Conservation (phyloP, 1,140 invertebrate genomes). For the Eueides isabella region DNA sequence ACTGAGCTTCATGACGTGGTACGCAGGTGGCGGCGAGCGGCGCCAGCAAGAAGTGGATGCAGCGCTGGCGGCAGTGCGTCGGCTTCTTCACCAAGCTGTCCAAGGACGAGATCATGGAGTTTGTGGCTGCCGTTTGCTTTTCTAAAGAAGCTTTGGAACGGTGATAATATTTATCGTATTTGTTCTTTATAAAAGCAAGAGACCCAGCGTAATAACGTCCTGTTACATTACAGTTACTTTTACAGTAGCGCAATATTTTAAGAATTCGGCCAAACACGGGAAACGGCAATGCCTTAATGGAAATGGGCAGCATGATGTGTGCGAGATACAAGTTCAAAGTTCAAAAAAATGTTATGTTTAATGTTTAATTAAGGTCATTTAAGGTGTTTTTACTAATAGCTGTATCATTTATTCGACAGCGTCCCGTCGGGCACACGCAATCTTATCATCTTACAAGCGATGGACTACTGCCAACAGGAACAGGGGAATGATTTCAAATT, state of each 20-base stretch:
- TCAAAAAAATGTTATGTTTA: neutral
- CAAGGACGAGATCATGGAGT: slow-evolving; percentile 63
- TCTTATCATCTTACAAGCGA: slow-evolving; percentile 71
- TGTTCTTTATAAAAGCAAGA: too few species aligned
- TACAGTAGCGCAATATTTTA: too few species aligned
- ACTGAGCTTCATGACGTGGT: neutral
- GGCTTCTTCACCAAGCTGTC: slow-evolving; percentile 75
- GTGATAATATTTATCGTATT: slow-evolving; percentile 36
- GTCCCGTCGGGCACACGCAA: slow-evolving; percentile 62
- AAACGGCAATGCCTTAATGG: too few species aligned
- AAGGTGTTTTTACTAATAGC: too few species aligned
- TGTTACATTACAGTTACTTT: too few species aligned
- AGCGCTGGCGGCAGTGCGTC: slow-evolving; percentile 72
- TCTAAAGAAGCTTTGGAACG: slow-evolving; percentile 52
- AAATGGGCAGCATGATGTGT: too few species aligned
- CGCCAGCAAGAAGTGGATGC: slow-evolving; percentile 74
- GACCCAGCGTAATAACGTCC: too few species aligned
- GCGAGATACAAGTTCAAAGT: too few species aligned
- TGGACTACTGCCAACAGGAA: slow-evolving; percentile 75
- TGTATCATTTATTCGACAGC: slow-evolving; percentile 35
- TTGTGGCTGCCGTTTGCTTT: slow-evolving; percentile 65
- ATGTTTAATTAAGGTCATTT: neutral
- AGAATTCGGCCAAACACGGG: too few species aligned
- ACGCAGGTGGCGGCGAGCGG: neutral
- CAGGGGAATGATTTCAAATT: slow-evolving; percentile 70